Base-by-base conservation (phyloP, 1,140 invertebrate species). In the Melitaea cinxia region DNA sequence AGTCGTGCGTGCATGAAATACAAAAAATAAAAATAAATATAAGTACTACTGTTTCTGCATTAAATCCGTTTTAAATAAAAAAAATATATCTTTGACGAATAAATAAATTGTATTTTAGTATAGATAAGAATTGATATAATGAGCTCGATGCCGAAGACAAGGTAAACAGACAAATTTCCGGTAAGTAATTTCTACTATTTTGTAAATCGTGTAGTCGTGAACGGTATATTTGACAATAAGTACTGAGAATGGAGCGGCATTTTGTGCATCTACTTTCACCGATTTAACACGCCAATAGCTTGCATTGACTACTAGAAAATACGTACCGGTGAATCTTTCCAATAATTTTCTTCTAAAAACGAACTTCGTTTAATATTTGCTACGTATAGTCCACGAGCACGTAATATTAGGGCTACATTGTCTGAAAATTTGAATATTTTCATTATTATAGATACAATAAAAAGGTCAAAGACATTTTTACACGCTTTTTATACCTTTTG, bases 221-320 rank as follows among this genome's bases (percentile, higher is more conserved):
- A 30, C 35, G 65, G 30, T 61, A 57, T 62, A 68, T 66, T 66
- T 66, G 65, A 66, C 65, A 66, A 55, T 59, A n/a, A n/a, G n/a
- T n/a, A 54, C 57, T 37, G 50, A 71, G 55, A 77, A 69, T 54
- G 65, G 65, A 69, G 68, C 73, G 70, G 76, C 60, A 80, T 81
- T 85, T 82, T 76, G 79, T 83, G 76, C 79, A 88, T 82, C 72
- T 65, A 85, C 84, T 88, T 87, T 88, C 84, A 82, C 85, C 77
- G 39, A 75, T 83, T 68, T 77, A 80, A 70, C 78, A 85, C 83
- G 82, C 77, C 75, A 85, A 77, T 75, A 77, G 70, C 80, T 74
- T 75, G 79, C 73, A 79, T 70, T 69, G 68, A 65, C 50, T 57
- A 15, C 52, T 79, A 80, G 76, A 81, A 79, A 82, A 65, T 78